Evolutionary conservation across 2,888 invertebrate species (phyloP).

Genomic region (Diplazon laetatorius): DNA sequence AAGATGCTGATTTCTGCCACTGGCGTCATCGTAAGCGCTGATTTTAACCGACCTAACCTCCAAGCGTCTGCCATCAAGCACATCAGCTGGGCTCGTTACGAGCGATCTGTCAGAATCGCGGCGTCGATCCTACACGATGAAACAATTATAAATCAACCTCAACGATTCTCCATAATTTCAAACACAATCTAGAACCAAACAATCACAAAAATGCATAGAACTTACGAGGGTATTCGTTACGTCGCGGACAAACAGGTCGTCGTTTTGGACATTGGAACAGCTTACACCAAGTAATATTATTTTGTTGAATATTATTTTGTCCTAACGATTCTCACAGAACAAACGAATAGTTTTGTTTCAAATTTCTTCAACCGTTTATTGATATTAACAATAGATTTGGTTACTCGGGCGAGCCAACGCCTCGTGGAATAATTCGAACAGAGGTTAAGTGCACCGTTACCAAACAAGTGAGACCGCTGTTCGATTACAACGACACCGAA

Average conservation of each 20-base stretch:
- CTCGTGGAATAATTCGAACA: slow-evolving; percentile 93
- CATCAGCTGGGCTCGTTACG: neutral
- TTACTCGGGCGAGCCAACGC: slow-evolving; percentile 94
- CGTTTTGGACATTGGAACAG: slow-evolving; percentile 94
- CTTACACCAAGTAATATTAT: slow-evolving; percentile 93
- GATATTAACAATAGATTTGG: slow-evolving; percentile 88
- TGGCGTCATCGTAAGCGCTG: too few species aligned
- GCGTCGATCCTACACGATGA: slow-evolving; percentile 16
- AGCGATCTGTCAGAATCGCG: slow-evolving; percentile 27
- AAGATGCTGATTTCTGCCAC: too few species aligned
- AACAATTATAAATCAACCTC: neutral
- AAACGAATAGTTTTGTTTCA: slow-evolving; percentile 1
- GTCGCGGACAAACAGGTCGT: slow-evolving; percentile 95
- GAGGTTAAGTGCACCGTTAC: slow-evolving; percentile 88
- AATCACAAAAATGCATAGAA: slow-evolving; percentile 85
- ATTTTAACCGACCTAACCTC: too few species aligned
- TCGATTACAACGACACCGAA: slow-evolving; percentile 86
- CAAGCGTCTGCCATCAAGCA: too few species aligned
- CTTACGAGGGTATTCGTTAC: slow-evolving; percentile 90
- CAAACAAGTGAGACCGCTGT: slow-evolving; percentile 85
- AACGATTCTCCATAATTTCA: slow-evolving; percentile 16
- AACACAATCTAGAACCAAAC: neutral
- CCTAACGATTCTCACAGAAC: neutral
- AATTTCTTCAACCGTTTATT: slow-evolving; percentile 1
- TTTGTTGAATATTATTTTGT: slow-evolving; percentile 2